Percentiles rank a stretch among this genome's conserved stretches.
phyloP scores from a whole-genome alignment of 2,888 invertebrate genomes.

The Sesamia inferens region DNA sequence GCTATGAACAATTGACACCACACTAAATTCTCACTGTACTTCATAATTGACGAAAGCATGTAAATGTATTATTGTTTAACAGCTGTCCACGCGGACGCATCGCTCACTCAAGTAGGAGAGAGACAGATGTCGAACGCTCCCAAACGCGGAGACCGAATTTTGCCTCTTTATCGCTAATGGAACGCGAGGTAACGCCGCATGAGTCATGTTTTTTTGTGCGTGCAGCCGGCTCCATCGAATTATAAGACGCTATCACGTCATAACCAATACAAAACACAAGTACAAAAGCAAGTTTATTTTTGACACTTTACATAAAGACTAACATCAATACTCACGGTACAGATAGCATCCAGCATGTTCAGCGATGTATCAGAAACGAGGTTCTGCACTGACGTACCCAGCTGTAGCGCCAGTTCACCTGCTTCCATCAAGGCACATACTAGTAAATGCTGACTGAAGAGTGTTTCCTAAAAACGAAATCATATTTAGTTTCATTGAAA shows the following conservation, averaged over 20 bases:
- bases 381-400: conserved; percentile 98
- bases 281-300: not conserved
- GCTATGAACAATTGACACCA: too few relatives aligned
- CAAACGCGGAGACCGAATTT: too few relatives aligned
- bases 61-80: too few relatives aligned
- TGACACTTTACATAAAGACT: not conserved
- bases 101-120: too few relatives aligned
- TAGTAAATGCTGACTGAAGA: conserved; percentile 96
- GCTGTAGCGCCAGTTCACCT: conserved; percentile 95
- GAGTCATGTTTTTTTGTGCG: too few relatives aligned
- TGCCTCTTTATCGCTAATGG: too few relatives aligned
- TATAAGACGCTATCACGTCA: not conserved
- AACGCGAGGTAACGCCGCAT: too few relatives aligned
- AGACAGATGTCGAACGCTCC: too few relatives aligned
- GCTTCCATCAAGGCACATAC: conserved; percentile 98
- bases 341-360: conserved; percentile 91
- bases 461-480: conserved; percentile 91
- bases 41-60: too few relatives aligned
- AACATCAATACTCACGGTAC: conserved; percentile 80
- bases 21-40: too few relatives aligned
- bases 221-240: too few relatives aligned
- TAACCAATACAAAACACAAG: not conserved
- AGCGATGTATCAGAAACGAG: conserved; percentile 96
- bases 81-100: too few relatives aligned
- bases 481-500: not conserved